Base-by-base conservation (phyloP, 2,113 vertebrate genomes). In the Pomatostomus ruficeps region DNA sequence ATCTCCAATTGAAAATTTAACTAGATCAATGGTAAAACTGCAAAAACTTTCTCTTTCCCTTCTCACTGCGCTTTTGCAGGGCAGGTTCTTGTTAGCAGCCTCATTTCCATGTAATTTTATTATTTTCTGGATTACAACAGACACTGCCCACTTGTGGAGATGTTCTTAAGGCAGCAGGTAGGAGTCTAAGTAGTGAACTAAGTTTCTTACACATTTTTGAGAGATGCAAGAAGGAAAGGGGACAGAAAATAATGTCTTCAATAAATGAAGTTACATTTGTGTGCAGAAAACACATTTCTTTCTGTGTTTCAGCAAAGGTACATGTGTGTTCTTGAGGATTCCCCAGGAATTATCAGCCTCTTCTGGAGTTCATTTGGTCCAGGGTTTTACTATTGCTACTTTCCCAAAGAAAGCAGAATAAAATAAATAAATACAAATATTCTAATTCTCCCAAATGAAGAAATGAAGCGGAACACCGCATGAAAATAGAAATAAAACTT, bases 261-360 rank as follows among this genome's bases (percentile, higher is more conserved):
- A 38, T 31, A 75, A 82, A 71, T 42, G 3, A 71, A 66, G 6
- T 48, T 68, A 55, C 0, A 9, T 75, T 75, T 71, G 10, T 55
- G 6, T 43, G n/a, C 10, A 68, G 73, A 76, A 84, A 80, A 45
- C 5, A 48, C 12, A 58, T 36, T 57, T 36, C 7, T 40, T 67
- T 14, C 4, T 18, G 3, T 46, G 5, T 59, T 86, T 76, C 18
- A 28, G 6, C 5, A 58, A 48, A 24, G 10, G 11, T 28, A 36
- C 0, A 0, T 67, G 3, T 1, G 1, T 20, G 66, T n/a, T n/a
- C n/a, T n/a, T n/a, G n/a, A n/a, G 11, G 7, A 52, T 42, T 48
- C 2, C 51, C 71, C 9, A 70, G 61, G 36, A 83, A 59, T 38
- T 43, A 7, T 58, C 58, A 55, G 10, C 2, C 6, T 58, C 5